phyloP scores from a whole-genome alignment of 2,113 vertebrate genomes.

The Odobenus rosmarus region DNA sequence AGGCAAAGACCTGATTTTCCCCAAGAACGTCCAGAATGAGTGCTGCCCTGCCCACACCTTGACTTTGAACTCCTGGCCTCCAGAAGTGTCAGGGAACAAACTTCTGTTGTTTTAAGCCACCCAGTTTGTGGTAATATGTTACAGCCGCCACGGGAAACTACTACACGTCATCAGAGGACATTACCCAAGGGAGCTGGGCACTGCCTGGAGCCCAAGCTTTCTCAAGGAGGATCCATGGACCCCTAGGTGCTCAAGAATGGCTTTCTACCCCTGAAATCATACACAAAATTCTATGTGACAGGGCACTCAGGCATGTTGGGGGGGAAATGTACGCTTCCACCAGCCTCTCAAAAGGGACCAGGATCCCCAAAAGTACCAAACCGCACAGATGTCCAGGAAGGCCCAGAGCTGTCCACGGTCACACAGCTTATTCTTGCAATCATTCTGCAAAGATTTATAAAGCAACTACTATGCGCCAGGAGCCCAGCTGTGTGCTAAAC shows the following conservation, averaged over 20 bases:
- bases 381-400: neutral
- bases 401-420: neutral
- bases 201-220: neutral
- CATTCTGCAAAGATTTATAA: neutral
- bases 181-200: neutral
- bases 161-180: neutral
- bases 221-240: neutral
- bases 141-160: neutral
- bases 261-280: neutral
- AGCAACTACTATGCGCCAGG: neutral
- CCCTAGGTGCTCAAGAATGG: neutral
- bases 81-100: neutral
- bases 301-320: neutral
- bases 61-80: neutral
- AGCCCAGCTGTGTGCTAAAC: neutral
- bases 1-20: neutral
- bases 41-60: neutral
- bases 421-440: neutral
- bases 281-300: neutral
- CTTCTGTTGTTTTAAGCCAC: neutral
- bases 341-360: neutral
- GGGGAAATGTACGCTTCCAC: neutral
- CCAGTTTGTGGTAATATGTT: neutral
- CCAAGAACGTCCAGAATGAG: neutral
- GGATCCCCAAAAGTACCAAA: neutral